phyloP scores from a whole-genome alignment of 2,113 vertebrate genomes.

The Scartelaos histophorus region DNA sequence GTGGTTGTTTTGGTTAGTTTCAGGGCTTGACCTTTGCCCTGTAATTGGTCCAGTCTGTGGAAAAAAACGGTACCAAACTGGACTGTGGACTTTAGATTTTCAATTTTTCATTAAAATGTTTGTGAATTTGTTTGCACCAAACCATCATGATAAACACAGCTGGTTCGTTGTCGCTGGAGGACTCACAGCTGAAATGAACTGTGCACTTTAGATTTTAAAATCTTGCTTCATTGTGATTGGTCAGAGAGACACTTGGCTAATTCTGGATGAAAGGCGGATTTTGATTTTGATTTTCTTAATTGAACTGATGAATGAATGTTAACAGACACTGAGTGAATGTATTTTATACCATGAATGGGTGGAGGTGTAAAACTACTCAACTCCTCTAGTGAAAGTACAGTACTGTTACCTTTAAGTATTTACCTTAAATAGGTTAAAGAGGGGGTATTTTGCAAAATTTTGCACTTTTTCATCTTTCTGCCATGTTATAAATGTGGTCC shows the following conservation, averaged over 20 bases:
- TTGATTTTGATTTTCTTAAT: not conserved
- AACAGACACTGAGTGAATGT: too few relatives aligned
- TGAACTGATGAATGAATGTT: not conserved
- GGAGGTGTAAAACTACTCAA: too few relatives aligned
- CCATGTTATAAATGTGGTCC: too few relatives aligned
- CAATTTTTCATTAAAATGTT: not conserved
- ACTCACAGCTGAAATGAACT: not conserved
- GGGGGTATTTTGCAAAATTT: too few relatives aligned
- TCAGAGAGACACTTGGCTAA: not conserved
- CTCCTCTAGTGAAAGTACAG: not conserved
- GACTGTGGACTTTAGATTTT: not conserved
- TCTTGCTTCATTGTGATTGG: not conserved
- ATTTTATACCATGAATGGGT: too few relatives aligned
- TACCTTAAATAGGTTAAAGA: too few relatives aligned
- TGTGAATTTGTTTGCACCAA: not conserved
- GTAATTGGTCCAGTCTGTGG: not conserved
- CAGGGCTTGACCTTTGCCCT: not conserved
- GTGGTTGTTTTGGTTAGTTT: too few relatives aligned
- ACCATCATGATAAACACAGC: too few relatives aligned
- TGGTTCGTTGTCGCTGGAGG: not conserved
- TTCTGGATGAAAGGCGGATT: not conserved
- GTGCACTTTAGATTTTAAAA: not conserved
- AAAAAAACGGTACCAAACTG: too few relatives aligned
- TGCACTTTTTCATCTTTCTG: too few relatives aligned
- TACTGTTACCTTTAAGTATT: not conserved